These are phyloP conservation scores for Pygoscelis adeliae DNA, from an alignment of 2,113 vertebrate genomes.

Conservation along the genomic window DNA sequence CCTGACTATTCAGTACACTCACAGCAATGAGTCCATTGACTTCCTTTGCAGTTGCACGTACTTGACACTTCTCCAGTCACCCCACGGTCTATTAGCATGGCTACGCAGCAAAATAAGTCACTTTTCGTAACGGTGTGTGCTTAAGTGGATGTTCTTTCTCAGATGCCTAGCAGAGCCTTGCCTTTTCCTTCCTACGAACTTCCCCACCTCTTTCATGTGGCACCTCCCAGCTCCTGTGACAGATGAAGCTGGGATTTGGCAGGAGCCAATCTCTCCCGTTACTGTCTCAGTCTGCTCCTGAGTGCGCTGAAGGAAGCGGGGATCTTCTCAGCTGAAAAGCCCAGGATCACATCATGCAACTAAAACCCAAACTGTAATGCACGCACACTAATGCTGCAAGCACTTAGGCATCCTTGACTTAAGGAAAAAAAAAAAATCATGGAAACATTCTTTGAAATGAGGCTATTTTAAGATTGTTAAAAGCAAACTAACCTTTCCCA, in stretches of 20 bases:
- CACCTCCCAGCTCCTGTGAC: neutral
- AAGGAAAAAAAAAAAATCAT: neutral
- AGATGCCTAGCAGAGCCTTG: neutral
- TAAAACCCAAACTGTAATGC: neutral
- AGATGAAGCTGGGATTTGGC: neutral
- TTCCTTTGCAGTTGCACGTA: neutral
- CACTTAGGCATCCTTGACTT: neutral
- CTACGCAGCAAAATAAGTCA: neutral
- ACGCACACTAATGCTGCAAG: neutral
- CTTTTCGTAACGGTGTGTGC: neutral
- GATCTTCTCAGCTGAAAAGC: neutral
- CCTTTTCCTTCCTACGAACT: neutral
- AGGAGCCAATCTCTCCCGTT: neutral
- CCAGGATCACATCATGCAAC: neutral
- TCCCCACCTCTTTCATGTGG: neutral
- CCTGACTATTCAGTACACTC: neutral
- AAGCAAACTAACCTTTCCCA: conserved; percentile 19
- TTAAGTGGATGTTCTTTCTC: neutral
- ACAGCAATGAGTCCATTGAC: conserved; percentile 30
- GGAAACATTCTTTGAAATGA: neutral
- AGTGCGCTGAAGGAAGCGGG: neutral
- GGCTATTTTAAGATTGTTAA: conserved; percentile 33
- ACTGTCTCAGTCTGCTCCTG: neutral
- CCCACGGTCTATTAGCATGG: neutral
- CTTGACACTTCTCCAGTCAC: neutral